These are phyloP conservation scores for Carduelis carduelis DNA, from an alignment of 2,797 vertebrate genomes.

Conservation along the genomic window DNA sequence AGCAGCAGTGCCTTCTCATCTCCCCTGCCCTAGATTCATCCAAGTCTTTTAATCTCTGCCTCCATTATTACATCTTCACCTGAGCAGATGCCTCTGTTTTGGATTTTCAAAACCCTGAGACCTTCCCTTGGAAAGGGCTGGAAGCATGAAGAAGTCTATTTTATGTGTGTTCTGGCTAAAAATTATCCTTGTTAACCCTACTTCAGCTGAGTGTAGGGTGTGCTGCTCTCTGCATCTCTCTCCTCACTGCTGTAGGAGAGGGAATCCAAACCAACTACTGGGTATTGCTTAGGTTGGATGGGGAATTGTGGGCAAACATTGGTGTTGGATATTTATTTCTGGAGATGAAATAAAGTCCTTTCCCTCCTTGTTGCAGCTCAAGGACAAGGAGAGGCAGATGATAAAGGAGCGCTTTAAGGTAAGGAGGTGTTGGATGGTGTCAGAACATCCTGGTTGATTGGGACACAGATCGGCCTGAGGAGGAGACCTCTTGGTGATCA, in stretches of 20 bases:
- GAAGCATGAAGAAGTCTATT: background rate
- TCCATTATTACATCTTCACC: background rate
- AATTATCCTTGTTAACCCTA: background rate
- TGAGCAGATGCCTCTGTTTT: background rate
- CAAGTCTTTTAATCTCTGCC: background rate
- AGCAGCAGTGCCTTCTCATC: background rate
- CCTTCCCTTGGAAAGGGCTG: background rate
- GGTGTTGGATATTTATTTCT: background rate
- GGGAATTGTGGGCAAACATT: background rate
- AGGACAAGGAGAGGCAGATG: conserved; percentile 95
- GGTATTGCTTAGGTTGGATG: background rate
- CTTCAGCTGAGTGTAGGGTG: background rate
- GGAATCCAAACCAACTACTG: background rate
- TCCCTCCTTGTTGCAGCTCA: conserved; percentile 80
- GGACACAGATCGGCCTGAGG: background rate
- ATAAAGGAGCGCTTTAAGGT: conserved; percentile 99
- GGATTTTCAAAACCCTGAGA: background rate
- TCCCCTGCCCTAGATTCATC: background rate
- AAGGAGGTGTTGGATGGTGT: background rate
- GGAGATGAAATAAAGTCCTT: background rate
- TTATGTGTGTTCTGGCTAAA: background rate
- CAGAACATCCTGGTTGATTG: background rate
- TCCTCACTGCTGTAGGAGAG: background rate
- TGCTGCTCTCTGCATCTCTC: background rate
- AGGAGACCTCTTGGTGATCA: background rate